phyloP scores from a whole-genome alignment of 1,140 invertebrate genomes.

The Scaptomyza hsui region DNA sequence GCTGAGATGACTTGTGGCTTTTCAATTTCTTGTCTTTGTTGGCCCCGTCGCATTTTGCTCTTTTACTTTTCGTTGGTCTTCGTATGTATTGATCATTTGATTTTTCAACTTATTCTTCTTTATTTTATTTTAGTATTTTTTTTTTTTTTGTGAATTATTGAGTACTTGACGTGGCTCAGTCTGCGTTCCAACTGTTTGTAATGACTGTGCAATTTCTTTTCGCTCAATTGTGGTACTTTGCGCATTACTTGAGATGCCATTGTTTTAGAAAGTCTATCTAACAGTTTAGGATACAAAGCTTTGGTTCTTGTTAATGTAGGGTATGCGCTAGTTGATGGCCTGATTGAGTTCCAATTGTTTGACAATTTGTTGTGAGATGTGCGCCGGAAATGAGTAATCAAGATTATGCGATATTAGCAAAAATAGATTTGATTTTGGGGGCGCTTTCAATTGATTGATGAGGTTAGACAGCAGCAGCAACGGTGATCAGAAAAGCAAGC shows the following conservation, averaged over 20 bases:
- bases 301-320: conserved; percentile 20
- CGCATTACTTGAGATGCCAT: conserved; percentile 65
- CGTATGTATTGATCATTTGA: conserved; percentile 73
- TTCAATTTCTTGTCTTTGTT: conserved; percentile 76
- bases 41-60: conserved; percentile 42
- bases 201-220: conserved; percentile 69
- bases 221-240: conserved; percentile 62
- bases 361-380: conserved; percentile 71
- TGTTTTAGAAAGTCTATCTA: conserved; percentile 68
- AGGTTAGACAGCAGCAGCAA: conserved; percentile 62
- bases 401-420: conserved; percentile 80
- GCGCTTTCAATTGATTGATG: conserved; percentile 71
- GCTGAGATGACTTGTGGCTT: conserved; percentile 82
- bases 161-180: conserved; percentile 64
- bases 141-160: conserved; percentile 69
- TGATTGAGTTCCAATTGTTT: conserved; percentile 55
- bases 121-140: conserved; percentile 24
- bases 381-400: conserved; percentile 81
- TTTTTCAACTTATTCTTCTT: conserved; percentile 46
- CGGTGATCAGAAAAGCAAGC: conserved; percentile 17
- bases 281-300: conserved; percentile 25
- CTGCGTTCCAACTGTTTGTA: conserved; percentile 40
- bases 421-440: conserved; percentile 66
- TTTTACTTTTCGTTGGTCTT: conserved; percentile 42
- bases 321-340: conserved; percentile 44